phyloP scores from a whole-genome alignment of 2,797 vertebrate genomes.

The Cryptoprocta ferox region DNA sequence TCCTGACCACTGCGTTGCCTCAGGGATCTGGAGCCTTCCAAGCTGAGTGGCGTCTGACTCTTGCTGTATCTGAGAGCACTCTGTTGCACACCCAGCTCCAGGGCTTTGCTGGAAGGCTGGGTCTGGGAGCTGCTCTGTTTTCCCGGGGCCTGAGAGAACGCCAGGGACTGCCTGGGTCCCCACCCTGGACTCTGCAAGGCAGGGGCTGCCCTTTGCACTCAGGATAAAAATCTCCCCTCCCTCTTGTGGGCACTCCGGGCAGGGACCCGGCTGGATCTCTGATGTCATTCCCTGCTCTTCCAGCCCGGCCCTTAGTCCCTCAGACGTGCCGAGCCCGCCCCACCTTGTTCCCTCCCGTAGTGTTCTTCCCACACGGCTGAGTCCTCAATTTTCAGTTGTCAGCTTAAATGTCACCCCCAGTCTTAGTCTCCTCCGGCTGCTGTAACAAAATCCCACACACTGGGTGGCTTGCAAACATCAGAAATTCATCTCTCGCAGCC shows the following conservation, averaged over 20 bases:
- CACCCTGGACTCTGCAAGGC: neutral
- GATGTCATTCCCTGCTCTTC: neutral
- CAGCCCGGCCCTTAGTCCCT: neutral
- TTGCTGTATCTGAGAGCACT: neutral
- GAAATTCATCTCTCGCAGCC: neutral
- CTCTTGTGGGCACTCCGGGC: neutral
- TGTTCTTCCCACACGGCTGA: neutral
- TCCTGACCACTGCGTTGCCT: neutral
- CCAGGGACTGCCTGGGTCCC: neutral
- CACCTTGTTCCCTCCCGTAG: neutral
- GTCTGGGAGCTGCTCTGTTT: neutral
- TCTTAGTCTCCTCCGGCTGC: neutral
- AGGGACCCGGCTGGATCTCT: neutral
- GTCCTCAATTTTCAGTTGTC: neutral
- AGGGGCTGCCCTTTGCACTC: neutral
- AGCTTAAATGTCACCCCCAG: neutral
- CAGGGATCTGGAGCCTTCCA: accelerated
- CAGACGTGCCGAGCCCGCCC: neutral
- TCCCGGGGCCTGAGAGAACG: neutral
- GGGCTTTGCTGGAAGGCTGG: neutral
- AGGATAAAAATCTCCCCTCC: neutral
- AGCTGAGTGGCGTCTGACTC: neutral
- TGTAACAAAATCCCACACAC: neutral
- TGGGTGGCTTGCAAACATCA: neutral
- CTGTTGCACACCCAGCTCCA: neutral